Percentiles rank a stretch among this genome's conserved stretches.
Evolutionary conservation across 1,140 invertebrate genomes (phyloP).

Genomic region (Ips nitidus): DNA sequence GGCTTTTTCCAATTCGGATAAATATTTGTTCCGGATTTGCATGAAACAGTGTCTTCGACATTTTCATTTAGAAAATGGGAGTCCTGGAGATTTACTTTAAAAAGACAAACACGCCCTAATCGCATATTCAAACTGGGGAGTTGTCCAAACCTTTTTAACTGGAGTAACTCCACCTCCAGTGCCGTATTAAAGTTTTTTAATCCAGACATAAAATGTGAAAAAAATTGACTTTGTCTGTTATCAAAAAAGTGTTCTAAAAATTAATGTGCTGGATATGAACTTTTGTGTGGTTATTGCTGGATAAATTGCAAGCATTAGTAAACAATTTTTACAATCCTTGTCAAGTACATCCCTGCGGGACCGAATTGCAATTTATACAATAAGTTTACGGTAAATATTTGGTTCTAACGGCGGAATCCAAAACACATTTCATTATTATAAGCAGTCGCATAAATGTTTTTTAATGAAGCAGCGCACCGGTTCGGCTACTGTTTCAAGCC

Average conservation of each 20-base stretch:
- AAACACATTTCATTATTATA: slow-evolving; percentile 40
- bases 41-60: slow-evolving; percentile 34
- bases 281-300: no score
- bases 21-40: slow-evolving; percentile 37
- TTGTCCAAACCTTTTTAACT: slow-evolving; percentile 39
- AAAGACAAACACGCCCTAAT: slow-evolving; percentile 44
- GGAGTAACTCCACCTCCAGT: slow-evolving; percentile 30
- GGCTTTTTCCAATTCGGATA: slow-evolving; percentile 34
- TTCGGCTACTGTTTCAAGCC: slow-evolving; percentile 19
- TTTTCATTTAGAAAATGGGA: slow-evolving; percentile 40
- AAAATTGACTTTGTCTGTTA: no score
- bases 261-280: no score
- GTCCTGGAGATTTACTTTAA: slow-evolving; percentile 37
- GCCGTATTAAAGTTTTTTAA: slow-evolving; percentile 12
- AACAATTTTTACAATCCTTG: no score
- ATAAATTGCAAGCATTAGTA: no score
- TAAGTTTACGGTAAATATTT: slow-evolving; percentile 46
- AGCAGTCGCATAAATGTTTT: slow-evolving; percentile 39
- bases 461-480: slow-evolving; percentile 33
- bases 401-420: slow-evolving; percentile 40
- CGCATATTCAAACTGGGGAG: slow-evolving; percentile 41
- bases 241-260: no score
- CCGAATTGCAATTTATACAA: slow-evolving; percentile 41
- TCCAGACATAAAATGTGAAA: no score
- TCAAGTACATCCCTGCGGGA: not conserved